Evolutionary conservation across 2,113 vertebrate species (phyloP), one percentile per base, ranked within the genome.

Genomic region (Pluvialis apricaria): DNA sequence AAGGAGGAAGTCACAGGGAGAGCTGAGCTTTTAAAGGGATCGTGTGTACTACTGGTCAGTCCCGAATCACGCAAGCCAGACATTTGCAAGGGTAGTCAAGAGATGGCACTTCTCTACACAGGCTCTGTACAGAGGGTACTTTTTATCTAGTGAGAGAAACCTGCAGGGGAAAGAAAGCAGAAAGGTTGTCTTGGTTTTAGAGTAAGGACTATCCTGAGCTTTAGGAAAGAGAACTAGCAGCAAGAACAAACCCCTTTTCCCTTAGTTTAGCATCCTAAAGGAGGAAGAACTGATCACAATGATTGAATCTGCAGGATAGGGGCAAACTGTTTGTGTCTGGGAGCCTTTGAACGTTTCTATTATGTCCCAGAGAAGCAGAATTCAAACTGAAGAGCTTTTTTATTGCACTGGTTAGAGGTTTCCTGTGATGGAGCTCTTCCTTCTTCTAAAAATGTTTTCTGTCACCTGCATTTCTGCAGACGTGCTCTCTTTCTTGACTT

Each of bases 401-500:
- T 83, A 31, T 52, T 66, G 45, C 51, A 36, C 16, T 70, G 64
- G 42, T 81, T 84, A 72, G 28, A 89, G 72, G 38, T 72, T 92
- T 91, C 84, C 83, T 79, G 75, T 44, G 79, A 86, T 73, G 45
- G 70, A 96, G 62, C 49, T 91, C 72, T 84, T 94, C 66, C 77
- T 84, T 88, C 77, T 75, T 90, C 94, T 95, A 86, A 94, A 96
- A 95, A 92, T 94, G 88, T 89, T 95, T 92, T 88, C 83, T 60
- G 45, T 95, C 92, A 91, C 86, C 88, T 94, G 97, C 81, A 72
- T 72, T 92, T 95, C 65, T 93, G 94, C 92, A 93, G 92, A 95
- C 57, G 26, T 31, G 28, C 32, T 94, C 45, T 95, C 44, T 90
- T 88, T 79, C 91, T 82, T 79, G 65, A 76, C 57, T 93, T 26